Evolutionary conservation across 2,797 vertebrate species (phyloP).

Genomic region (Labroides dimidiatus): DNA sequence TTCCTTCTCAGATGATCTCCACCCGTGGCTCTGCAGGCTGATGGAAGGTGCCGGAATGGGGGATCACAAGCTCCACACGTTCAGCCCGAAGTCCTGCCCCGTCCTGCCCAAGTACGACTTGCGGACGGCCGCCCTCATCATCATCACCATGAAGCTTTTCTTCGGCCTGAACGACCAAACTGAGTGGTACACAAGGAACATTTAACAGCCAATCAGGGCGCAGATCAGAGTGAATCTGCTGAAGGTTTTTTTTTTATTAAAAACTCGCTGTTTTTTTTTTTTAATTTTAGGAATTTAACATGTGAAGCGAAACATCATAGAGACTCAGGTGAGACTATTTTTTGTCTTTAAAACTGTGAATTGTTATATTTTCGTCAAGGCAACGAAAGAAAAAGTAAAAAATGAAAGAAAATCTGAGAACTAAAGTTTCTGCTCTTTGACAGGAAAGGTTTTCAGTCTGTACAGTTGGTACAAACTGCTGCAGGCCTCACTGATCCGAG

Average conservation of each 20-base stretch:
- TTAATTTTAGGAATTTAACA: too few species aligned
- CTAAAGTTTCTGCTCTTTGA: background rate
- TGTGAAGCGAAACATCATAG: too few species aligned
- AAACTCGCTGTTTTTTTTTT: too few species aligned
- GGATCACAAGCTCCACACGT: slow-evolving; percentile 78
- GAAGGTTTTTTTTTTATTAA: too few species aligned
- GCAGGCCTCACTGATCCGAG: slow-evolving; percentile 58
- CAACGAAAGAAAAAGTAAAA: too few species aligned
- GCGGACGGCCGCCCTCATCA: slow-evolving; percentile 87
- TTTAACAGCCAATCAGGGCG: too few species aligned
- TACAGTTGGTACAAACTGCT: slow-evolving; percentile 74
- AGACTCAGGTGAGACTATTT: too few species aligned
- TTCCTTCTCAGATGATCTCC: slow-evolving; percentile 85
- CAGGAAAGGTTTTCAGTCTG: slow-evolving; percentile 71
- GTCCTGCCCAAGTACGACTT: slow-evolving; percentile 85
- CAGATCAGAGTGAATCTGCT: too few species aligned
- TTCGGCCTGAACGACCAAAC: slow-evolving; percentile 89
- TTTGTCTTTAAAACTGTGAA: too few species aligned
- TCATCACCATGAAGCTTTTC: slow-evolving; percentile 90
- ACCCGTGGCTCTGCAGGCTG: slow-evolving; percentile 85
- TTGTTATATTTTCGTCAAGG: too few species aligned
- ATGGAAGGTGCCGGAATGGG: slow-evolving; percentile 76
- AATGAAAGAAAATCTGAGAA: too few species aligned
- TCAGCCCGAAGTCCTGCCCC: slow-evolving; percentile 56
- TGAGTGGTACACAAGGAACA: slow-evolving; percentile 84